A percentile compares a stretch with the other conserved stretches of the same genome.
Evolutionary conservation across 2,797 vertebrate genomes (phyloP).

Genomic region (Acomys russatus): DNA sequence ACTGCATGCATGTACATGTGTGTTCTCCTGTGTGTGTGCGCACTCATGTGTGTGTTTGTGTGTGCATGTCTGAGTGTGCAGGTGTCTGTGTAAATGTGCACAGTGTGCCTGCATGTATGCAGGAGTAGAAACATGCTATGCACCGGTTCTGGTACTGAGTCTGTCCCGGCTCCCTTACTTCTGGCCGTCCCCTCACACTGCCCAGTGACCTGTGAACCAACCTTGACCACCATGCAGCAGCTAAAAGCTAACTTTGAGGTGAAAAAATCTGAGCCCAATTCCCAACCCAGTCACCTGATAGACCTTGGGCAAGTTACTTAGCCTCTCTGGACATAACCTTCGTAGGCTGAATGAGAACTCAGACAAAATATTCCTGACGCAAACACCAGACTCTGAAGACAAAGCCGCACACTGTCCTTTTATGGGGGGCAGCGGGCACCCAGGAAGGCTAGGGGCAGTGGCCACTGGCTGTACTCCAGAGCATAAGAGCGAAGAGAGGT

Average conservation of each 20-base stretch:
- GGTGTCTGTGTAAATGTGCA: neutral
- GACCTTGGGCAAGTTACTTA: neutral
- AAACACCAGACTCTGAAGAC: neutral
- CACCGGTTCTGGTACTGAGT: neutral
- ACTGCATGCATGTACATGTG: too few species aligned
- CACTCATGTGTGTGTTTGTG: too few species aligned
- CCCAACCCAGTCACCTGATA: neutral
- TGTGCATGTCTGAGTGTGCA: neutral
- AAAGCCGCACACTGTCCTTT: neutral
- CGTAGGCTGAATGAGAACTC: slow-evolving; percentile 5
- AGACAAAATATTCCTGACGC: neutral
- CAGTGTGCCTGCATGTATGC: neutral
- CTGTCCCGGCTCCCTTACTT: neutral
- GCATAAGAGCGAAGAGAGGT: neutral
- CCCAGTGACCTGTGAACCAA: neutral
- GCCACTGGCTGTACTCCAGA: neutral
- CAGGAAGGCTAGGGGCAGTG: neutral
- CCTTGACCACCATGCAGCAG: neutral
- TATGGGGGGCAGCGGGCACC: fast-evolving
- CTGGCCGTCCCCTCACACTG: neutral
- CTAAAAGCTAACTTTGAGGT: slow-evolving; percentile 10
- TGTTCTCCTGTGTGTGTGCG: too few species aligned
- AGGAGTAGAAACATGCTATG: neutral
- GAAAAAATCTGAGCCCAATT: slow-evolving; percentile 9
- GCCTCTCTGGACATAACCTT: neutral